Base-by-base conservation (phyloP, 2,888 invertebrate species). In the Rhagonycha lutea region DNA sequence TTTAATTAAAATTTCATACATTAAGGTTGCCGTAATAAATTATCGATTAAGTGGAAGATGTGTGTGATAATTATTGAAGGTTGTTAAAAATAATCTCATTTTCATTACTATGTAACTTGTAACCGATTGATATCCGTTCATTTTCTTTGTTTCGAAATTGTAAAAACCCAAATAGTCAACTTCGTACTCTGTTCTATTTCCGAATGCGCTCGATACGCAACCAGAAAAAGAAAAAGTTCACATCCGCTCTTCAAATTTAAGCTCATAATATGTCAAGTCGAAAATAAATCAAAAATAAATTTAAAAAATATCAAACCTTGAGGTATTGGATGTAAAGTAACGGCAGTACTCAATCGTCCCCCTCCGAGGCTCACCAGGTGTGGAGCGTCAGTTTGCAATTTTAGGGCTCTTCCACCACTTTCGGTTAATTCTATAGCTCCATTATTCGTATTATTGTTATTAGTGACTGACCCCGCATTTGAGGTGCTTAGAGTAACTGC, bases 281-380 rank as follows among this genome's bases (percentile, higher is more conserved):
- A 70, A 70, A 70, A 47, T 47, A 47, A 47, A 12, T 47, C 47
- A 47, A 47, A 47, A 47, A 47, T 47, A 47, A 47, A n/a, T n/a
- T 47, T 12, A n/a, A 47, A 24, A 29, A 28, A 61, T 61, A 61
- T 28, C 11, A 68, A 87, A 97, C 97, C 97, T 92, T 94, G 94
- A 82, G 95, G 95, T 84, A 97, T 91, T 81, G 96, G 96, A 88
- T 96, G 95, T 82, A 97, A 90, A 32, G 97, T 97, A 83, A 97
- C 95, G n/a, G 96, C 95, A 47, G 96, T 96, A 88, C 96, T 96
- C 78, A 97, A 91, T 79, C 97, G 90, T 76, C 96, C 96, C 81
- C 96, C 95, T 79, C 97, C 97, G 85, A 96, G 92, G 88, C 96
- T 96, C 85, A 97, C 96, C 86, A 97, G 91, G 89, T 97, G 97